These are phyloP conservation scores for Ctenopoma kingsleyae DNA, from an alignment of 2,797 vertebrate genomes.

Conservation along the genomic window DNA sequence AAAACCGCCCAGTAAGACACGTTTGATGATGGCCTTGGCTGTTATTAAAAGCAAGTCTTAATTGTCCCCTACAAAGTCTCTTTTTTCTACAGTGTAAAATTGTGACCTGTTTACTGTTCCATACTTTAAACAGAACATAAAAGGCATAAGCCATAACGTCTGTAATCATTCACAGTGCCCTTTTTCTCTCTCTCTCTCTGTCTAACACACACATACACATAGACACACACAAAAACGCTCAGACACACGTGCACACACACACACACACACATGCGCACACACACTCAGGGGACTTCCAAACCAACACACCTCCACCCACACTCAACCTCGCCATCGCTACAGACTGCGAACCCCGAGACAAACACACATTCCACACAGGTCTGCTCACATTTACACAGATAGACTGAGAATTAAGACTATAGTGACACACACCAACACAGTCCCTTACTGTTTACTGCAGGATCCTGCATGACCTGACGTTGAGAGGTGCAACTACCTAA, in stretches of 20 bases:
- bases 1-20: conserved; percentile 43
- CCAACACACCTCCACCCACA: conserved; percentile 73
- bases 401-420: conserved; percentile 25
- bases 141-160: conserved; percentile 48
- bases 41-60: conserved; percentile 56
- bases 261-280: conserved; percentile 21
- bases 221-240: conserved; percentile 36
- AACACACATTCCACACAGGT: conserved; percentile 62
- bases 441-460: neutral
- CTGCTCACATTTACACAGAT: conserved; percentile 44
- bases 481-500: neutral
- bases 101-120: conserved; percentile 52
- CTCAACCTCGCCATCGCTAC: conserved; percentile 40
- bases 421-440: neutral
- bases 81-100: conserved; percentile 19
- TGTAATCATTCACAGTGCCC: conserved; percentile 42
- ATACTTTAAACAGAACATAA: conserved; percentile 53
- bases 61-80: conserved; percentile 34
- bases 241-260: conserved; percentile 15
- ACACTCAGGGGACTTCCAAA: conserved; percentile 76
- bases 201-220: conserved; percentile 25
- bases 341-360: conserved; percentile 47
- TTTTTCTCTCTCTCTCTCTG: conserved; percentile 26
- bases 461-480: neutral
- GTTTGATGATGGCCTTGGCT: conserved; percentile 54